Percentiles rank a stretch among this genome's conserved stretches.
Conservation (phyloP, 2,113 vertebrate genomes). For the Laticauda laticaudata region DNA sequence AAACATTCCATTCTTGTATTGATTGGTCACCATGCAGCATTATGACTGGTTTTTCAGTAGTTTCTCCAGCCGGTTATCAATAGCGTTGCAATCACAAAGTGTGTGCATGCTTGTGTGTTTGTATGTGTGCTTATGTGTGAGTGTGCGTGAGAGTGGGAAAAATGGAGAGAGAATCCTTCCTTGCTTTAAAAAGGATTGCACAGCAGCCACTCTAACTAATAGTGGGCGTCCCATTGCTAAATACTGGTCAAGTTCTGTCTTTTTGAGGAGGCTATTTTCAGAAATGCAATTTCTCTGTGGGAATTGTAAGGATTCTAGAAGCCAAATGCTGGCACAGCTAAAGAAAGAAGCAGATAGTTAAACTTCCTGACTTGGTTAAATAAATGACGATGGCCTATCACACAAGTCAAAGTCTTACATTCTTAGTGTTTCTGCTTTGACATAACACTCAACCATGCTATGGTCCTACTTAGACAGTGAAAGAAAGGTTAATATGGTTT, state of each 20-base stretch:
- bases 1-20: conserved; percentile 7
- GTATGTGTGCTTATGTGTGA: not conserved
- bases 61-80: conserved; percentile 15
- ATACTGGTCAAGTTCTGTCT: not conserved
- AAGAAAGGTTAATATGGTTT: not conserved
- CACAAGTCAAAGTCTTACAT: too few relatives aligned
- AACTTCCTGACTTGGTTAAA: not conserved
- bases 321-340: not conserved
- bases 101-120: not conserved
- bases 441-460: not conserved
- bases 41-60: conserved; percentile 20
- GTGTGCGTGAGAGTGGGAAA: not conserved
- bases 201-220: conserved; percentile 13
- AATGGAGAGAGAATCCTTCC: not conserved
- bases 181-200: conserved; percentile 16
- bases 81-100: not conserved
- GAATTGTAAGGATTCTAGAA: not conserved
- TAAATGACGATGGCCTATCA: not conserved
- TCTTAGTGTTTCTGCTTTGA: not conserved
- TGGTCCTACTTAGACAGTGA: not conserved
- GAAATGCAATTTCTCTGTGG: conserved; percentile 18
- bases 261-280: conserved; percentile 4
- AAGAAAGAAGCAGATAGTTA: not conserved
- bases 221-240: not conserved
- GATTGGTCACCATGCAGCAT: not conserved